Evolutionary conservation across 2,888 invertebrate genomes (phyloP), one percentile per base, ranked within the genome.

Genomic region (Ochropleura leucogaster): DNA sequence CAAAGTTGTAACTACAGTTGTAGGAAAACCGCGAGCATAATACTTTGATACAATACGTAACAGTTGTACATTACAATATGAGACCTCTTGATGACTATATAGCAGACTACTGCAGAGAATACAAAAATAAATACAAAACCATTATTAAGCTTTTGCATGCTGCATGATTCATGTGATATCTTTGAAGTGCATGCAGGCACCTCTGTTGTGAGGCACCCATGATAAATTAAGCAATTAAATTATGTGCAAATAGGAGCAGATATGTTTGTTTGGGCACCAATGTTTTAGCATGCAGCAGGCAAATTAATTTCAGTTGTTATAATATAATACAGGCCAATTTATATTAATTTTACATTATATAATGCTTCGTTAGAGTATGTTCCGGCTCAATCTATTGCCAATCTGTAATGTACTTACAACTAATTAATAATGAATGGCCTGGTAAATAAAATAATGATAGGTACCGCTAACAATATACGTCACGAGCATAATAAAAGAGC

Each of bases 201-300:
- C 90, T 89, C 89, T 84, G 87, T 87, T 86, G 87, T 83, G 86
- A 88, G 90, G 89, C 83, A 87, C 91, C 88, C 84, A 90, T 90
- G 89, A 89, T 85, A 81, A 93, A 93, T 85, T 82, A 94, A 93
- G 92, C 91, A 87, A 82, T 91, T 87, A 60, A 78, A 83, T 82
- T 89, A 85, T 88, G 93, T 94, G 93, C 93, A 92, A 90, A 88
- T 87, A 91, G 90, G 89, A 89, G 88, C 85, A 88, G 83, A 89
- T 85, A 89, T 68, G 63, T 80, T 86, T 85, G 77, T 84, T 85
- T 89, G 89, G 90, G 90, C 92, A 90, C 89, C 90, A 88, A 89
- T 87, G 89, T 88, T 74, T 90, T 90, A 93, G 92, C 96, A 96
- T 96, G 96, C 96, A 96, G 96, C 96, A 96, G 94, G 95, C 96